These are phyloP conservation scores for Echeneis naucrates DNA, from an alignment of 2,797 vertebrate species.

Conservation along the genomic window DNA sequence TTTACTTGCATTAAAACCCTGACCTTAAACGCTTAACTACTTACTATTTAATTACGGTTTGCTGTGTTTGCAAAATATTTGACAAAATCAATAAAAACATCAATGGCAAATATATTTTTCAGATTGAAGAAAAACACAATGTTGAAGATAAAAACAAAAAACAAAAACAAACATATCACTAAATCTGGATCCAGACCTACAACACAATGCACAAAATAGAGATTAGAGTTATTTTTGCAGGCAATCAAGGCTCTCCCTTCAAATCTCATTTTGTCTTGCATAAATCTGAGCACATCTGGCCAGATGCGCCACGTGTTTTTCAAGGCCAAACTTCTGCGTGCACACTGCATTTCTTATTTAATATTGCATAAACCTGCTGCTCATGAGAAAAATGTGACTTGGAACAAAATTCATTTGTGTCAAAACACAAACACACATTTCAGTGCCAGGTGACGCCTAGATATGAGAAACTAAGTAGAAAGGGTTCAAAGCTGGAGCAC, in stretches of 20 bases:
- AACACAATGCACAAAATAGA: conserved; percentile 2
- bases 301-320: conserved; percentile 35
- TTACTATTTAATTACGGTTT: conserved; percentile 7
- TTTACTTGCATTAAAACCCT: not conserved
- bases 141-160: not conserved
- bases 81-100: conserved; percentile 13
- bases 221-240: not conserved
- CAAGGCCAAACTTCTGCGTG: conserved; percentile 14
- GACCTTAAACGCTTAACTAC: not conserved
- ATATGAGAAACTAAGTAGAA: conserved; percentile 39
- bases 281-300: conserved; percentile 48
- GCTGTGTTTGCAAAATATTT: conserved; percentile 3
- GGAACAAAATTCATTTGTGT: conserved; percentile 50
- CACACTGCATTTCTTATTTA: conserved; percentile 33
- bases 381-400: conserved; percentile 30
- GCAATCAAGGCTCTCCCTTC: conserved; percentile 23
- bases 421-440: conserved; percentile 44
- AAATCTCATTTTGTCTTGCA: conserved; percentile 24
- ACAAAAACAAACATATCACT: too few species aligned
- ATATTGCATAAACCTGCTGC: conserved; percentile 59
- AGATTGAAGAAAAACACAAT: not conserved
- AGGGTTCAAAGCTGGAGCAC: conserved; percentile 49
- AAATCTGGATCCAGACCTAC: too few species aligned
- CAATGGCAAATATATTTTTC: not conserved
- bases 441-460: conserved; percentile 40